Percentiles rank a stretch among this genome's conserved stretches.
These are phyloP conservation scores for Aelia acuminata DNA, from an alignment of 2,888 invertebrate genomes.

Conservation along the genomic window DNA sequence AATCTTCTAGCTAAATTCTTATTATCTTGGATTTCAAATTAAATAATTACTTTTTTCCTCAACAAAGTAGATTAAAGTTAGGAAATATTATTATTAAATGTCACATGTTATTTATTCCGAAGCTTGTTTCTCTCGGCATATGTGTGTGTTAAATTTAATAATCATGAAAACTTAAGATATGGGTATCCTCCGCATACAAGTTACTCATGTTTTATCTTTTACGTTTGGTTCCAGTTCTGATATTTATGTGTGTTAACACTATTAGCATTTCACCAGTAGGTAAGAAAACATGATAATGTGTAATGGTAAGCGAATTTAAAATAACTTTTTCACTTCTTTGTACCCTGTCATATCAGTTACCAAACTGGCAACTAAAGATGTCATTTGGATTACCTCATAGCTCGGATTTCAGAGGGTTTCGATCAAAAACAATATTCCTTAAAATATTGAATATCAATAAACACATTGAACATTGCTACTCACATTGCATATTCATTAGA, in stretches of 20 bases:
- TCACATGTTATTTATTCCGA: slow-evolving; percentile 30
- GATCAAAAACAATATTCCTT: no score
- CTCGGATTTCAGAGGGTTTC: no score
- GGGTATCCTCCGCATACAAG: slow-evolving; percentile 6
- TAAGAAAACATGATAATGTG: not conserved
- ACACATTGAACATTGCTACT: no score
- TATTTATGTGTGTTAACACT: not conserved
- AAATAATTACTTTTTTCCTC: not conserved
- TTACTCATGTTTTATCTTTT: slow-evolving; percentile 9
- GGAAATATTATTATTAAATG: not conserved
- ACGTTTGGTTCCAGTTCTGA: not conserved
- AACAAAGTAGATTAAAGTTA: not conserved
- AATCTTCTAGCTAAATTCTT: not conserved
- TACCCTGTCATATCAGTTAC: no score
- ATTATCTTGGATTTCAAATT: not conserved
- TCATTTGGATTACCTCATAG: no score
- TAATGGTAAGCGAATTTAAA: not conserved
- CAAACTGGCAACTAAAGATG: no score
- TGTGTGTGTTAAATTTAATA: slow-evolving; percentile 18
- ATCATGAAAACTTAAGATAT: slow-evolving; percentile 33
- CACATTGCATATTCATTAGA: no score
- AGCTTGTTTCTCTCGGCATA: slow-evolving; percentile 5
- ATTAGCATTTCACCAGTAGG: not conserved
- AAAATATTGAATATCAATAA: no score
- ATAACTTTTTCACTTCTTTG: not conserved